Conservation (phyloP, 2,797 vertebrate species). For the Clarias laeviceps region DNA sequence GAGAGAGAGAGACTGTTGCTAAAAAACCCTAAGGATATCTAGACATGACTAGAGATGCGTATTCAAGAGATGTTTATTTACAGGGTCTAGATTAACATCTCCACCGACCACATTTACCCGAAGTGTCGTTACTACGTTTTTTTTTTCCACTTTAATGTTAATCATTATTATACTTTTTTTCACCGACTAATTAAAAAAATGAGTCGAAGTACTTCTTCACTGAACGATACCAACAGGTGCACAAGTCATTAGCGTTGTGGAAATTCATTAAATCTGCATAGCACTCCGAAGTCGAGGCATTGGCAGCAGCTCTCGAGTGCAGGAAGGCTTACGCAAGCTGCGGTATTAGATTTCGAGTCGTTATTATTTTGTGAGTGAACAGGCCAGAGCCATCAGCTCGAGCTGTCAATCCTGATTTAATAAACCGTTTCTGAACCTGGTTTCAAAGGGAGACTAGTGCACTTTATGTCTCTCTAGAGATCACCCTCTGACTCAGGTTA, state of each 20-base stretch:
- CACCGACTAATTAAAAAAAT: not conserved
- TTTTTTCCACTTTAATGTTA: no score
- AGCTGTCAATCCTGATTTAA: slow-evolving; percentile 15
- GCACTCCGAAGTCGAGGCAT: slow-evolving; percentile 27
- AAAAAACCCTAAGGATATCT: not conserved
- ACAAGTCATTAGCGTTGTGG: not conserved
- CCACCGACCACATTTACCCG: no score
- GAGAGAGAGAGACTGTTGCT: not conserved
- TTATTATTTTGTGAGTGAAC: not conserved
- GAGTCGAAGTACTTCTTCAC: not conserved
- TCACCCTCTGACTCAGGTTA: slow-evolving; percentile 15
- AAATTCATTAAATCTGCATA: slow-evolving; percentile 25
- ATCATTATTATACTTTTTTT: no score
- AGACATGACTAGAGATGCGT: not conserved
- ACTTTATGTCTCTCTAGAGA: slow-evolving; percentile 41
- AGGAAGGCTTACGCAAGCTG: slow-evolving; percentile 14
- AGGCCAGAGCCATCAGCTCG: slow-evolving; percentile 13
- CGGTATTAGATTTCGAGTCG: slow-evolving; percentile 19
- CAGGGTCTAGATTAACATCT: not conserved
- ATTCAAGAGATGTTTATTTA: not conserved
- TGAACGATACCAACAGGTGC: slow-evolving; percentile 23
- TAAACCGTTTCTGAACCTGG: slow-evolving; percentile 36
- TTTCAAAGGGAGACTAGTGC: slow-evolving; percentile 28
- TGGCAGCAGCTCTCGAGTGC: slow-evolving; percentile 5
- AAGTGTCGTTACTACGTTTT: not conserved